Evolutionary conservation across 2,797 vertebrate genomes (phyloP).

Genomic region (Poliocrania exsul): DNA sequence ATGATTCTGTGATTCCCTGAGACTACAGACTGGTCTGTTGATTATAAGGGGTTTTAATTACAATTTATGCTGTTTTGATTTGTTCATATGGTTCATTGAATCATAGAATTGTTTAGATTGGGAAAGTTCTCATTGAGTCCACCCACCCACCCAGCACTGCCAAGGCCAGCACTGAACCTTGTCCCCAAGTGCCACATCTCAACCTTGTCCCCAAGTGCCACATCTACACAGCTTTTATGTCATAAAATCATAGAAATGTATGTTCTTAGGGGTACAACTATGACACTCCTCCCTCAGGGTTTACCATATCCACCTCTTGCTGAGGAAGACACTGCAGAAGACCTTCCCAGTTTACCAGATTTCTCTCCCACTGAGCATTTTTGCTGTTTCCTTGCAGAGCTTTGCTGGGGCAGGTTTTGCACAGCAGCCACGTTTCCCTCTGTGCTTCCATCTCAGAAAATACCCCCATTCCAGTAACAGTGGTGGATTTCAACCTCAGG

Average conservation of each 20-base stretch:
- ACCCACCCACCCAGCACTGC: neutral
- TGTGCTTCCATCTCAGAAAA: neutral
- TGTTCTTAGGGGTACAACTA: neutral
- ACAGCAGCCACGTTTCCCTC: neutral
- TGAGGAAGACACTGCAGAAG: neutral
- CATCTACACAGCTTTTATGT: neutral
- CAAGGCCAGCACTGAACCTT: neutral
- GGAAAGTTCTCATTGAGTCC: neutral
- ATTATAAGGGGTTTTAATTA: accelerated
- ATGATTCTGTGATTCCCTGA: neutral
- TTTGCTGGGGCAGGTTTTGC: neutral
- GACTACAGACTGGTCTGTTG: neutral
- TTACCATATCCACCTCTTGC: neutral
- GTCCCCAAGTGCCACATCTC: neutral
- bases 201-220: neutral
- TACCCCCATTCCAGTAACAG: no score
- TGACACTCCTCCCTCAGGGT: neutral
- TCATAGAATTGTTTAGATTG: neutral
- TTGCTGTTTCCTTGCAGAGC: neutral
- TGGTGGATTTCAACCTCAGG: neutral
- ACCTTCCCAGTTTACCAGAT: neutral
- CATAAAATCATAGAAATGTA: neutral
- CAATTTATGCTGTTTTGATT: neutral
- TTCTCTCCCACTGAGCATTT: neutral
- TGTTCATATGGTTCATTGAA: neutral